Conservation (phyloP, 2,888 invertebrate species). For the Leptinotarsa rubiginosa region DNA sequence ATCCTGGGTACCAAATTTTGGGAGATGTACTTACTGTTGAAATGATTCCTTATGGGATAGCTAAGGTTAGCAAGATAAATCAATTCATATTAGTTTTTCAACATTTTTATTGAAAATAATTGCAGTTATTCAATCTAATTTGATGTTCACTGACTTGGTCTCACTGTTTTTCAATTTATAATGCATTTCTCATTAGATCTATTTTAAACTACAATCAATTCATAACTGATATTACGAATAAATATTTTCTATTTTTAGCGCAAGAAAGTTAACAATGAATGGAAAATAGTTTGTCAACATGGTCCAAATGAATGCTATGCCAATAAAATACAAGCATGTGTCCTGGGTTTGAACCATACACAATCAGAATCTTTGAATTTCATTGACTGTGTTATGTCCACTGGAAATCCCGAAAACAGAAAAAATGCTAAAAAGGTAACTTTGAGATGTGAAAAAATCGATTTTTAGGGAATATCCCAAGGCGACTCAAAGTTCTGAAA, state of each 20-base stretch:
- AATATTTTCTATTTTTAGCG: slow-evolving; percentile 18
- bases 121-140: too few relatives aligned
- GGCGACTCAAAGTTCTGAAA: neutral
- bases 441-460: neutral
- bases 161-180: too few relatives aligned
- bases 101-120: too few relatives aligned
- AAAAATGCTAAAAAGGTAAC: slow-evolving; percentile 36
- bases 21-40: slow-evolving; percentile 38
- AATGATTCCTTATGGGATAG: slow-evolving; percentile 40
- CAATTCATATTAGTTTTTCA: neutral
- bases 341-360: slow-evolving; percentile 30
- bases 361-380: slow-evolving; percentile 38
- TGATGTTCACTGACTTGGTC: too few relatives aligned
- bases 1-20: slow-evolving; percentile 38
- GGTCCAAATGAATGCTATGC: slow-evolving; percentile 68
- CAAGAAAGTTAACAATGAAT: slow-evolving; percentile 22
- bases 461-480: too few relatives aligned
- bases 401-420: slow-evolving; percentile 33
- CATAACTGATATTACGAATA: neutral
- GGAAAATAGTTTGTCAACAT: slow-evolving; percentile 65
- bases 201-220: too few relatives aligned
- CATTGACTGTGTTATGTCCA: slow-evolving; percentile 41
- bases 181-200: too few relatives aligned
- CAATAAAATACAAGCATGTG: slow-evolving; percentile 69
- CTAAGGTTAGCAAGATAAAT: slow-evolving; percentile 26